A percentile compares a stretch with the other conserved stretches of the same genome.
Evolutionary conservation across 2,888 invertebrate species (phyloP).

Genomic region (Ischnus inquisitorius): DNA sequence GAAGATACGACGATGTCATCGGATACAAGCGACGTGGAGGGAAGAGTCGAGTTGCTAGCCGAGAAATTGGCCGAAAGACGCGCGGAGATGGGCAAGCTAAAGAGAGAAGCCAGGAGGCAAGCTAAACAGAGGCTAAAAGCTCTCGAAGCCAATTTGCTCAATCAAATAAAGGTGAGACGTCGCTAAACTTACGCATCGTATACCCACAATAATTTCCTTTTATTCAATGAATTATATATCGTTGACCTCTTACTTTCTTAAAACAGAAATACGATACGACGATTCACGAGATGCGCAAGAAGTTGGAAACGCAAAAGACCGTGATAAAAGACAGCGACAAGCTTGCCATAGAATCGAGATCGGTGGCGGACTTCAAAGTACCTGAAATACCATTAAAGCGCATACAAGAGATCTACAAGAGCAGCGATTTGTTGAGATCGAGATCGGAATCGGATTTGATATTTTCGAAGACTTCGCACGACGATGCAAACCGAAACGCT

Average conservation of each 20-base stretch:
- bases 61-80: constrained; percentile 83
- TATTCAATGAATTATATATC: constrained; percentile 2
- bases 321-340: constrained; percentile 79
- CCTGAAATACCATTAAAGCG: constrained; percentile 83
- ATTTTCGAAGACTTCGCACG: constrained; percentile 38
- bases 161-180: constrained; percentile 82
- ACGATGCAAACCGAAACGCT: constrained; percentile 18
- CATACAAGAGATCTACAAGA: constrained; percentile 83
- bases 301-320: constrained; percentile 80
- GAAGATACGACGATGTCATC: constrained; percentile 83
- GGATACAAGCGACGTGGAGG: constrained; percentile 84
- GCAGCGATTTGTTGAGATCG: constrained; percentile 80
- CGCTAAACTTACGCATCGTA: background rate
- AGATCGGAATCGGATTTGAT: constrained; percentile 82
- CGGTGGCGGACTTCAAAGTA: constrained; percentile 82
- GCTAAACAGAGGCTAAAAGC: constrained; percentile 82
- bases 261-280: constrained; percentile 83
- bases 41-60: constrained; percentile 82
- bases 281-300: constrained; percentile 83
- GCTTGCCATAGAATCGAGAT: constrained; percentile 82
- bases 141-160: constrained; percentile 82
- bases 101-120: constrained; percentile 82
- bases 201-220: background rate
- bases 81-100: constrained; percentile 82
- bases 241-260: constrained; percentile 14